phyloP scores from a whole-genome alignment of 2,888 invertebrate genomes.

The Germaria angustata region DNA sequence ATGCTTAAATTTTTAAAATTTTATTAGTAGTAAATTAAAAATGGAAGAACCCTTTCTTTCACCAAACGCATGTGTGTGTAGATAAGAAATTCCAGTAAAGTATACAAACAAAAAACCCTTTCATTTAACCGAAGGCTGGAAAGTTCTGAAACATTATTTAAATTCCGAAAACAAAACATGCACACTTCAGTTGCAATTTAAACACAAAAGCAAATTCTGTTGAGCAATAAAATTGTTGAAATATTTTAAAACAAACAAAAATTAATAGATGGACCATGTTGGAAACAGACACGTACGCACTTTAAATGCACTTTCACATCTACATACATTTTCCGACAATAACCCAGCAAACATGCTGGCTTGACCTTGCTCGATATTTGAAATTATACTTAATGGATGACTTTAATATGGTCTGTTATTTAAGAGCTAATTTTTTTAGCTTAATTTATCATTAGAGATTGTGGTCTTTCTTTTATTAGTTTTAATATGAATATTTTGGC shows the following conservation, averaged over 20 bases:
- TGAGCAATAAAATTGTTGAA: slow-evolving; percentile 41
- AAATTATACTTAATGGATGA: too few species aligned
- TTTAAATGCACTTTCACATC: background rate
- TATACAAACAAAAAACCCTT: background rate
- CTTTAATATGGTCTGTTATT: too few species aligned
- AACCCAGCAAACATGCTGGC: background rate
- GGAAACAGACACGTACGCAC: slow-evolving; percentile 34
- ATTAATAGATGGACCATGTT: background rate
- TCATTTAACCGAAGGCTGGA: slow-evolving; percentile 1
- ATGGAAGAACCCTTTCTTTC: background rate
- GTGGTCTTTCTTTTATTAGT: too few species aligned
- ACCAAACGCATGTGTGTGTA: background rate
- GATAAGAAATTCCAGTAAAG: background rate
- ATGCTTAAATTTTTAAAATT: background rate
- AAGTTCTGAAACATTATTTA: slow-evolving; percentile 8
- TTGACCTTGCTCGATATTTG: too few species aligned
- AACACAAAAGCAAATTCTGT: slow-evolving; percentile 9
- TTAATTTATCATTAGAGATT: too few species aligned
- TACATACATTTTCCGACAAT: background rate
- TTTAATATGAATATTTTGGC: too few species aligned
- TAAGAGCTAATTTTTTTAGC: too few species aligned
- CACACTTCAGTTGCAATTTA: background rate
- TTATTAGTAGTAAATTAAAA: background rate
- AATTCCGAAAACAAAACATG: background rate
- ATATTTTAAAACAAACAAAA: slow-evolving; percentile 27